These are phyloP conservation scores for Tautogolabrus adspersus DNA, from an alignment of 2,113 vertebrate species.

Conservation along the genomic window DNA sequence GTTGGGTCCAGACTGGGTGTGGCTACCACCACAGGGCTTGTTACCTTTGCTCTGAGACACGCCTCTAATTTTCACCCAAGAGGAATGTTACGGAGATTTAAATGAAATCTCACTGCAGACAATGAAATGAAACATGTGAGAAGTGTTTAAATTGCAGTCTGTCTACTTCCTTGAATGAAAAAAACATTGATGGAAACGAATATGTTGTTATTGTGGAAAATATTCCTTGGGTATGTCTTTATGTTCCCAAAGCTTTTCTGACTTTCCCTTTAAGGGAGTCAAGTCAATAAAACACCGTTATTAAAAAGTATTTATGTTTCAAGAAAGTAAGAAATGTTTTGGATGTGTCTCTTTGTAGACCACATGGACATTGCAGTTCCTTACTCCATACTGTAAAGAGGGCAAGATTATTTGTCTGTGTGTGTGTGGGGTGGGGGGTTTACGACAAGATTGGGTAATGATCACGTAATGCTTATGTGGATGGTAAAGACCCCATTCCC, in stretches of 20 bases:
- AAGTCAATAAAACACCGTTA: constrained; percentile 18
- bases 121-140: constrained; percentile 68
- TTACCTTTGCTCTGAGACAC: constrained; percentile 63
- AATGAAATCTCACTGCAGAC: constrained; percentile 64
- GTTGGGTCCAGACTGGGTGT: constrained; percentile 39
- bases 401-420: not conserved
- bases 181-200: constrained; percentile 80
- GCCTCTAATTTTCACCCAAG: constrained; percentile 62
- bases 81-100: constrained; percentile 65
- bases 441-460: constrained; percentile 24
- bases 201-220: constrained; percentile 59
- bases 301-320: too few species aligned
- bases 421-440: not conserved
- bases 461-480: constrained; percentile 57
- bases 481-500: constrained; percentile 45
- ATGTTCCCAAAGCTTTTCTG: not conserved
- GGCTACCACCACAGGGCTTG: constrained; percentile 50
- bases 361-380: not conserved
- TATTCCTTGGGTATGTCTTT: too few species aligned
- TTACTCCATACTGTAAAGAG: not conserved
- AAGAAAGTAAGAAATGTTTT: too few species aligned
- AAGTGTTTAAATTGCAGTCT: constrained; percentile 68
- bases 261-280: constrained; percentile 48
- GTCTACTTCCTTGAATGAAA: constrained; percentile 74
- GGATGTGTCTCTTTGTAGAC: not conserved